Evolutionary conservation across 2,113 vertebrate species (phyloP).

Genomic region (Pedetes capensis): DNA sequence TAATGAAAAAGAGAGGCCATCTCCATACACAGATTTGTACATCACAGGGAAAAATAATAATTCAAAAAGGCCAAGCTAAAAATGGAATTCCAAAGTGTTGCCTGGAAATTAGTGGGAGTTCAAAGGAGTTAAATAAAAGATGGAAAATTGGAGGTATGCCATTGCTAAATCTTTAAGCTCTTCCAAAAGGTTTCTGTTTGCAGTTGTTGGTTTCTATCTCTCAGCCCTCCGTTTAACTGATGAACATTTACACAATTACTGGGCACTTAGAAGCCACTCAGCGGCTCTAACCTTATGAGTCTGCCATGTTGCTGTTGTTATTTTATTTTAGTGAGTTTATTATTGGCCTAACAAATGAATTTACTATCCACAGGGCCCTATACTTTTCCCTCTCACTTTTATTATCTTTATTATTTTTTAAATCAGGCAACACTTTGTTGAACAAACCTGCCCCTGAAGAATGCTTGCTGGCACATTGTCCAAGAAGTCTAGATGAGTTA

Average conservation of each 20-base stretch:
- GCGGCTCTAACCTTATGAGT: neutral
- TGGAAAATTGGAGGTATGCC: constrained; percentile 78
- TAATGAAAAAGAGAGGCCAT: constrained; percentile 62
- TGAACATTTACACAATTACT: constrained; percentile 45
- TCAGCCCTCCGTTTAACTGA: constrained; percentile 14
- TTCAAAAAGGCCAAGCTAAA: constrained; percentile 77
- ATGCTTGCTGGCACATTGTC: constrained; percentile 59
- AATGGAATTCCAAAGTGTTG: constrained; percentile 76
- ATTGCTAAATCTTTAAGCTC: constrained; percentile 70
- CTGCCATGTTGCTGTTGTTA: constrained; percentile 5
- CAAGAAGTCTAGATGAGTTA: constrained; percentile 61
- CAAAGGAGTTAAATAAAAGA: constrained; percentile 80
- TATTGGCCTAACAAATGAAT: constrained; percentile 27
- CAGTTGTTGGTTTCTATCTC: constrained; percentile 64
- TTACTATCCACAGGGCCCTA: neutral
- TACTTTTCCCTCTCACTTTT: constrained; percentile 15
- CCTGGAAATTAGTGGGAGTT: constrained; percentile 80
- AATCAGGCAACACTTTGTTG: constrained; percentile 70
- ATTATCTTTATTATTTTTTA: constrained; percentile 54
- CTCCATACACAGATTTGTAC: constrained; percentile 58
- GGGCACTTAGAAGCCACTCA: constrained; percentile 45
- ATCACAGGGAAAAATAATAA: constrained; percentile 68
- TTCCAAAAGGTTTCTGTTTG: constrained; percentile 73
- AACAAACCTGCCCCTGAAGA: constrained; percentile 73
- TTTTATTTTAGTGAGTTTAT: constrained; percentile 50